Evolutionary conservation across 2,113 vertebrate genomes (phyloP).

Genomic region (Charadrius vociferus): DNA sequence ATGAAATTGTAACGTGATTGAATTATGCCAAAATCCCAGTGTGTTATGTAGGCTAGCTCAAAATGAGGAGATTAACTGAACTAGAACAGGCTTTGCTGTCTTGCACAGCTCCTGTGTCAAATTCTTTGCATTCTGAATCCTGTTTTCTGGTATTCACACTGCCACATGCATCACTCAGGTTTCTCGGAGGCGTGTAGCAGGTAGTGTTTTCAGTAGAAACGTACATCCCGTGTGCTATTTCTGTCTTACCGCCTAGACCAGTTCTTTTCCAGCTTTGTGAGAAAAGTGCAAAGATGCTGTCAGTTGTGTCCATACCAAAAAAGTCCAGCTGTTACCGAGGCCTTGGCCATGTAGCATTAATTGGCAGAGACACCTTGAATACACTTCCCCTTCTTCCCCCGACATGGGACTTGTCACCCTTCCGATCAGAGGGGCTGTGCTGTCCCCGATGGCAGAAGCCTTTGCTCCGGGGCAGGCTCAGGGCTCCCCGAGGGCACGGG

Average conservation of each 20-base stretch:
- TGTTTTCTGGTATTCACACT: neutral
- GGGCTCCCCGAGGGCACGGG: too few relatives aligned
- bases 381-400: neutral
- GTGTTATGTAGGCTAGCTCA: neutral
- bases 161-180: accelerated
- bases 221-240: neutral
- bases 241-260: accelerated
- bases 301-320: neutral
- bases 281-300: too few relatives aligned
- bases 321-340: neutral
- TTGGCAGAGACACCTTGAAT: neutral
- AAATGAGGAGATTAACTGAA: neutral
- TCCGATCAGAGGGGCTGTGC: accelerated
- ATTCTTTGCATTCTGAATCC: neutral
- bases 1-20: neutral
- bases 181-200: accelerated
- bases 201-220: neutral
- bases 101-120: neutral
- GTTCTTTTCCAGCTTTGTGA: neutral
- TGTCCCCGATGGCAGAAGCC: neutral
- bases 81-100: neutral
- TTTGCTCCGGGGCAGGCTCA: neutral
- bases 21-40: neutral
- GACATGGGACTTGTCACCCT: accelerated
- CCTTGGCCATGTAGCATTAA: neutral